Base-by-base conservation (phyloP, 2,888 invertebrate species). In the Andrena chrysosceles region DNA sequence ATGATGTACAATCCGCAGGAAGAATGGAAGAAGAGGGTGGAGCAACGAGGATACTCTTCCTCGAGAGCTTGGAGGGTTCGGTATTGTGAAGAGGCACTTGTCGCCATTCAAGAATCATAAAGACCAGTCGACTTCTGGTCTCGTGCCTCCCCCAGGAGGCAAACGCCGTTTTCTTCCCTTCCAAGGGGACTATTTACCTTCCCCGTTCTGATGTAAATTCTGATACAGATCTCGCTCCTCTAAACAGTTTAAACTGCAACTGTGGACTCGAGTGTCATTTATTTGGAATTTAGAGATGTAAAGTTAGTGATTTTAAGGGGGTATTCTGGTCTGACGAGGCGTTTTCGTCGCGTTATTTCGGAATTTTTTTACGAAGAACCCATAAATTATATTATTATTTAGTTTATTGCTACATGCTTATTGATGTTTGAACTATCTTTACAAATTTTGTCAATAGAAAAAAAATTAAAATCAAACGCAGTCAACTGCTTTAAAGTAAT, bases 21-120 rank as follows among this genome's bases (percentile, higher is more conserved):
- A 35, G 76, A 66, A 48, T 35, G 69, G 31, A 77, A 63, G 68
- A 56, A 68, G 48, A 54, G 71, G 77, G 79, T 64, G 42, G 69
- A 71, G 63, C 13, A 74, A 48, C 7, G 20, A 8, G 42, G 64
- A 48, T 71, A 23, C 29, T 59, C 52, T 56, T 49, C n/a, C 31
- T 26, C 0, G 48, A 2, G 52, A 42, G 35, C 35, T 73, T 23
- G 20, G 23, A 48, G 63, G 75, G 75, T 63, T 67, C 60, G 26
- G 52, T 54, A 81, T 81, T 80, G 84, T 84, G 60, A 69, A 56
- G 66, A 77, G 70, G 77, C 85, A 85, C 79, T 80, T 84, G 85
- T 85, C 82, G 77, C 74, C 66, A 84, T 84, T 85, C 77, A 77
- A 82, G 64, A 79, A 74, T 77, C 79, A 70, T 66, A 77, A 85